Percentiles rank a stretch among this genome's conserved stretches.
phyloP scores from a whole-genome alignment of 2,797 vertebrate genomes.

The Sebastes wilsoni region DNA sequence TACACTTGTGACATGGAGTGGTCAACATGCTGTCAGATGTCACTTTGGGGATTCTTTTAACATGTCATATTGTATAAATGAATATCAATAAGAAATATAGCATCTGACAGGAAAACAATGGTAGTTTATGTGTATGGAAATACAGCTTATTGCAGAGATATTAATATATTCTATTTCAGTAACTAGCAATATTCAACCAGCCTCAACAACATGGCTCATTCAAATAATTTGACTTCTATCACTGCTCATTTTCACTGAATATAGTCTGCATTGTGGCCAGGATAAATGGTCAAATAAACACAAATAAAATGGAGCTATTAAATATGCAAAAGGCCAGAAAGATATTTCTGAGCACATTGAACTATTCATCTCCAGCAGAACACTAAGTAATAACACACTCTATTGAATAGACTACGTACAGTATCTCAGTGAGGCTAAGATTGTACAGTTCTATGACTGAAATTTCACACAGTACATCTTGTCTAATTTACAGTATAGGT shows the following conservation, averaged over 20 bases:
- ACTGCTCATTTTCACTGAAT: background rate
- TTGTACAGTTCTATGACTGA: background rate
- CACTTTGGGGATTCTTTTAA: background rate
- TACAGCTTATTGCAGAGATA: background rate
- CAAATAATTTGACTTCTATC: background rate
- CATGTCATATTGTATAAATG: background rate
- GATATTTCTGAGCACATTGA: background rate
- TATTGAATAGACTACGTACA: background rate
- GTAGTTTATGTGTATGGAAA: background rate
- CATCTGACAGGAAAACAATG: background rate
- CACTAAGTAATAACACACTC: background rate
- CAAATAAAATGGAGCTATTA: background rate
- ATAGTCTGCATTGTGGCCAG: background rate
- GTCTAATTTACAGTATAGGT: background rate
- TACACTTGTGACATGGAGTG: background rate
- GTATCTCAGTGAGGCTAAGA: background rate
- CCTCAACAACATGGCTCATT: background rate
- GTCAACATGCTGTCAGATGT: background rate
- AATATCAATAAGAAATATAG: background rate
- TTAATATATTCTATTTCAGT: background rate
- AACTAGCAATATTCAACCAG: background rate
- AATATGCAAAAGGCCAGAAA: background rate
- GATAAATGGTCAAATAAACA: background rate
- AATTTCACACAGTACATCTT: background rate
- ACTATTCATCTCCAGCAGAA: background rate